Percentiles rank a stretch among this genome's conserved stretches.
Conservation (phyloP, 2,888 invertebrate species). For the Platynereis dumerilii region DNA sequence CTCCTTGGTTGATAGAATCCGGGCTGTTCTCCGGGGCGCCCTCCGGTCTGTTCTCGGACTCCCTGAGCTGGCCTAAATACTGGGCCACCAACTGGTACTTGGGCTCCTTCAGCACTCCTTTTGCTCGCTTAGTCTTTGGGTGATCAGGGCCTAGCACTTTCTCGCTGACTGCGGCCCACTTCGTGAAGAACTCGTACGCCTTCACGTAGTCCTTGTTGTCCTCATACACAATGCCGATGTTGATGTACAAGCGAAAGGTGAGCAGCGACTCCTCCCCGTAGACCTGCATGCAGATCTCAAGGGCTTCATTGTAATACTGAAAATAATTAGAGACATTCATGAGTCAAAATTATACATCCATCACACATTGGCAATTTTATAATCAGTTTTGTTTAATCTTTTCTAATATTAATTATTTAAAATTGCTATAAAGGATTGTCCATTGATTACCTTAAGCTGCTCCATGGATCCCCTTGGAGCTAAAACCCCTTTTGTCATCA, state of each 20-base stretch:
- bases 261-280: conserved; percentile 60
- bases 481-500: conserved; percentile 62
- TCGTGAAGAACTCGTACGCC: conserved; percentile 60
- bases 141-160: conserved; percentile 60
- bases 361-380: too few relatives aligned
- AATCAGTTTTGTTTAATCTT: too few relatives aligned
- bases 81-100: conserved; percentile 56
- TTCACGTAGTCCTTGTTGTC: conserved; percentile 60
- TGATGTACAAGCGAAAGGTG: conserved; percentile 59
- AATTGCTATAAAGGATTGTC: too few relatives aligned
- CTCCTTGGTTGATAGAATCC: too few relatives aligned
- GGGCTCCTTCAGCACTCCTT: conserved; percentile 57
- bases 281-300: conserved; percentile 61
- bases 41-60: too few relatives aligned
- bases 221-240: conserved; percentile 61
- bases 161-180: conserved; percentile 59
- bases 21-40: too few relatives aligned
- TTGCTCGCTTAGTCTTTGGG: conserved; percentile 60
- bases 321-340: conserved; percentile 29
- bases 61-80: not conserved
- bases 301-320: conserved; percentile 59
- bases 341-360: too few relatives aligned
- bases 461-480: conserved; percentile 58
- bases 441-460: conserved; percentile 58
- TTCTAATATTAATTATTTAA: too few relatives aligned